Conservation (phyloP, 2,797 vertebrate genomes). For the Rhadinocentrus ornatus region DNA sequence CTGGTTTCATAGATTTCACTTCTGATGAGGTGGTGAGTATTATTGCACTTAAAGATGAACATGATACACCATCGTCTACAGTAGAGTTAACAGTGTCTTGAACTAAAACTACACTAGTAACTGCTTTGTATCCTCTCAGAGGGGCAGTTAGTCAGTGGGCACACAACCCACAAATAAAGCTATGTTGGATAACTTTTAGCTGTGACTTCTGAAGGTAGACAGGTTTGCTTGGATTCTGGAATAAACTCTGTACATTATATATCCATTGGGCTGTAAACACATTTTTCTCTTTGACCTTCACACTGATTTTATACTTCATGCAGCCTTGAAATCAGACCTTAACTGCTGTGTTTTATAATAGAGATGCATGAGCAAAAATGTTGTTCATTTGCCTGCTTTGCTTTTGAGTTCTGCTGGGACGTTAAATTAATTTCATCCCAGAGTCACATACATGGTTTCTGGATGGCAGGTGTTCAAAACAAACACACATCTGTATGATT, state of each 20-base stretch:
- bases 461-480: slow-evolving; percentile 67
- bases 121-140: background rate
- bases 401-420: slow-evolving; percentile 70
- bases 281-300: too few species aligned
- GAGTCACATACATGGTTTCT: slow-evolving; percentile 53
- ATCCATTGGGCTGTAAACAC: too few species aligned
- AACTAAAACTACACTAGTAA: background rate
- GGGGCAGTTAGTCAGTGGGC: background rate
- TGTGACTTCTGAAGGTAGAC: background rate
- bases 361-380: background rate
- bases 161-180: background rate
- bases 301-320: background rate
- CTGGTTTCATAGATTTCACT: slow-evolving; percentile 95
- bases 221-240: background rate
- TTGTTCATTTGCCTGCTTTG: slow-evolving; percentile 59
- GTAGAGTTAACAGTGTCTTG: background rate
- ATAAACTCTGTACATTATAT: background rate
- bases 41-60: background rate
- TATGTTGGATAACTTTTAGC: background rate
- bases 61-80: background rate
- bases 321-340: slow-evolving; percentile 1
- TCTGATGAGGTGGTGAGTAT: slow-evolving; percentile 94
- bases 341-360: slow-evolving; percentile 1
- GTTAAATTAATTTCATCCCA: slow-evolving; percentile 65
- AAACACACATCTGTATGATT: slow-evolving; percentile 51